Evolutionary conservation across 2,113 vertebrate genomes (phyloP).

Genomic region (Eulacestoma nigropectus): DNA sequence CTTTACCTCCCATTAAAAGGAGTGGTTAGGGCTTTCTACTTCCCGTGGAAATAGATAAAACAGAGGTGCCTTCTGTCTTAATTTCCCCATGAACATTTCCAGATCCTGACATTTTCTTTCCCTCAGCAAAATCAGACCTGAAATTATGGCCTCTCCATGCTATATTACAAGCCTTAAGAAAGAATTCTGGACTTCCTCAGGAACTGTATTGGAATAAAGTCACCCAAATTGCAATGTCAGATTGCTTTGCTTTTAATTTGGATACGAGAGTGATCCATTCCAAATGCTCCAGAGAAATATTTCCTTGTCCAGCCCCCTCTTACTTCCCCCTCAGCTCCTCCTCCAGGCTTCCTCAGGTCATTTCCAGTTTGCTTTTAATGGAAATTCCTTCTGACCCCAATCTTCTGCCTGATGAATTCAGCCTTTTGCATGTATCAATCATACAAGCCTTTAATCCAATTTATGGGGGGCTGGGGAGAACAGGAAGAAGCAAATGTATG

Average conservation of each 20-base stretch:
- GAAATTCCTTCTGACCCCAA: slow-evolving; percentile 33
- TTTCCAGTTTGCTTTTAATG: slow-evolving; percentile 25
- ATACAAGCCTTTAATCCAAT: not conserved
- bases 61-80: not conserved
- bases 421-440: not conserved
- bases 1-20: not conserved
- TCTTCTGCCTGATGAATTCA: slow-evolving; percentile 2
- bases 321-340: not conserved
- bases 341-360: not conserved
- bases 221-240: not conserved
- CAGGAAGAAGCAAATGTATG: not conserved
- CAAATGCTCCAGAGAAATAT: slow-evolving; percentile 2
- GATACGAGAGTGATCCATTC: not conserved
- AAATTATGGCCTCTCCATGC: not conserved
- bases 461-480: not conserved
- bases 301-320: not conserved
- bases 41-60: not conserved
- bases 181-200: not conserved
- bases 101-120: not conserved
- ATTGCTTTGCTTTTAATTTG: not conserved
- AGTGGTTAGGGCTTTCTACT: not conserved
- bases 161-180: not conserved
- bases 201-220: not conserved
- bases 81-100: not conserved
- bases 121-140: not conserved